phyloP scores from a whole-genome alignment of 2,113 vertebrate genomes.

The Sander vitreus region DNA sequence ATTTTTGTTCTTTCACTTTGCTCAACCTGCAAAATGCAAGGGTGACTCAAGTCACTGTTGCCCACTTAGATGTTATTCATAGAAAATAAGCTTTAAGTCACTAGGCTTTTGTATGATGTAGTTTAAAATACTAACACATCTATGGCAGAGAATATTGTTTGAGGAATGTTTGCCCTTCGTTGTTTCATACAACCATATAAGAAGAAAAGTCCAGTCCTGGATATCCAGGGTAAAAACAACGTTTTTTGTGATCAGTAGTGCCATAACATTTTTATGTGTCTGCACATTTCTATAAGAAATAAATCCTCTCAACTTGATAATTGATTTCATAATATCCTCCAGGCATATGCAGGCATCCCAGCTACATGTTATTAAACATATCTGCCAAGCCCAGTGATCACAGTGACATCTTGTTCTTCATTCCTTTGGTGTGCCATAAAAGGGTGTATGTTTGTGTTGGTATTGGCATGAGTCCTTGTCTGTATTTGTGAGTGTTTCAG shows the following conservation, averaged over 20 bases:
- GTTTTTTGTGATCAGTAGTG: not conserved
- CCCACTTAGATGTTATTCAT: not conserved
- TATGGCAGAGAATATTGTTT: not conserved
- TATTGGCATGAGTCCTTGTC: constrained; percentile 60
- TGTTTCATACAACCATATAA: not conserved
- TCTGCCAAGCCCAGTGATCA: constrained; percentile 55
- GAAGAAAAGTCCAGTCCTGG: not conserved
- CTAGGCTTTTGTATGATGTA: not conserved
- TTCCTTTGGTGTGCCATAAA: constrained; percentile 67
- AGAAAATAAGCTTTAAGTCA: not conserved
- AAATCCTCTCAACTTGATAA: constrained; percentile 11
- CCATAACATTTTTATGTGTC: not conserved
- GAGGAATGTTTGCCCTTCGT: too few species aligned
- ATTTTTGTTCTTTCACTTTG: not conserved
- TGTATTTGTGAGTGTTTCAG: constrained; percentile 71
- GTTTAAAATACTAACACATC: not conserved
- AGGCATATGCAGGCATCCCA: constrained; percentile 6
- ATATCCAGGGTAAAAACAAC: not conserved
- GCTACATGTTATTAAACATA: constrained; percentile 54
- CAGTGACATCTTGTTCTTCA: constrained; percentile 69
- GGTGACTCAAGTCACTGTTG: not conserved
- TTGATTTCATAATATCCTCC: constrained; percentile 41
- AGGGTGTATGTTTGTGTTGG: constrained; percentile 72
- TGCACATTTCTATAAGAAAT: constrained; percentile 32
- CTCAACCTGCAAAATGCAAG: not conserved